Evolutionary conservation across 2,888 invertebrate genomes (phyloP).

Genomic region (Drosophila limbata): DNA sequence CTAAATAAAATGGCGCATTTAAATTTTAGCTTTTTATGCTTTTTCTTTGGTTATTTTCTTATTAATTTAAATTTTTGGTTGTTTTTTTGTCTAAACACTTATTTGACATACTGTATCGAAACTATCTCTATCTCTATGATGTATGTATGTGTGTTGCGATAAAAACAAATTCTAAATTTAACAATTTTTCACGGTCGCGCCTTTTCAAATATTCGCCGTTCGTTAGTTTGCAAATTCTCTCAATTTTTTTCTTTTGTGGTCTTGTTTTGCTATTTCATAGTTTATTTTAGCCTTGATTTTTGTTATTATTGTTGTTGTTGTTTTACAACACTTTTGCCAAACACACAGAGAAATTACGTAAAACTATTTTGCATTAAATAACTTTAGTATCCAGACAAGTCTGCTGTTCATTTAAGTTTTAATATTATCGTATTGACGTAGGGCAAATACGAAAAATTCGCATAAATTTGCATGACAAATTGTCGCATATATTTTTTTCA

Average conservation of each 20-base stretch:
- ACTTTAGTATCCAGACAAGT: slow-evolving; percentile 38
- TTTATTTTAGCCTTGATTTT: slow-evolving; percentile 41
- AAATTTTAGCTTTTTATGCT: neutral
- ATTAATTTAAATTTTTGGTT: no score
- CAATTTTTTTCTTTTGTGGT: slow-evolving; percentile 3
- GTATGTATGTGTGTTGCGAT: slow-evolving; percentile 25
- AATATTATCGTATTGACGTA: slow-evolving; percentile 33
- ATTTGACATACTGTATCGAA: slow-evolving; percentile 14
- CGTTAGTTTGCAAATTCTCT: slow-evolving; percentile 49
- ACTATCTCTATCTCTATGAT: slow-evolving; percentile 11
- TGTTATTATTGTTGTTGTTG: slow-evolving; percentile 24
- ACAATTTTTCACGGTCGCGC: slow-evolving; percentile 69
- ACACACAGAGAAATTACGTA: slow-evolving; percentile 52
- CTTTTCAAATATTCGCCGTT: slow-evolving; percentile 42
- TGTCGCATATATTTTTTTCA: slow-evolving; percentile 22
- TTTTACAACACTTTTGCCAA: slow-evolving; percentile 46
- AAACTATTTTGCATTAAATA: slow-evolving; percentile 58
- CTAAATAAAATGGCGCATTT: no score
- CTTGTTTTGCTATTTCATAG: slow-evolving; percentile 24
- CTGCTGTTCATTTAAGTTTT: slow-evolving; percentile 4
- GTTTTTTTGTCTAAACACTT: neutral
- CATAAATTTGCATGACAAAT: slow-evolving; percentile 61
- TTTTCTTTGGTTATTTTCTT: neutral
- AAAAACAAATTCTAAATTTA: slow-evolving; percentile 61
- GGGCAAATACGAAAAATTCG: slow-evolving; percentile 46